Percentiles rank a stretch among this genome's conserved stretches.
Conservation (phyloP, 2,888 invertebrate species). For the Siphonodentalium dalli region DNA sequence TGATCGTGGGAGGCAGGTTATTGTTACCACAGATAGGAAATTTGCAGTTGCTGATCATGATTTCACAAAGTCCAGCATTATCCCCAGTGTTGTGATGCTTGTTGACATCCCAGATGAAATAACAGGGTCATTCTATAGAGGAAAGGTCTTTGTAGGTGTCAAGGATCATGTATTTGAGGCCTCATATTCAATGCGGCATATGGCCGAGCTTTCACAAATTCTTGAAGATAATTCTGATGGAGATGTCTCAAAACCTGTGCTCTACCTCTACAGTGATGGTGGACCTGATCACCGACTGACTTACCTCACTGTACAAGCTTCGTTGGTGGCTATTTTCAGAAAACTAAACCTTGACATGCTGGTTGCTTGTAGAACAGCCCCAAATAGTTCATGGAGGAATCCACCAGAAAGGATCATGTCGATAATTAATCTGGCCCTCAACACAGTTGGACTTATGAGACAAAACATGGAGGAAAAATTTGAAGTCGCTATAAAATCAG, state of each 20-base stretch:
- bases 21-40: neutral
- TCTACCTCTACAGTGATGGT: slow-evolving; percentile 17
- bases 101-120: slow-evolving; percentile 9
- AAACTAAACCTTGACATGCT: no score
- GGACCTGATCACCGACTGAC: slow-evolving; percentile 16
- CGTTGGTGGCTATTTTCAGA: no score
- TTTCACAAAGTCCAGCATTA: slow-evolving; percentile 9
- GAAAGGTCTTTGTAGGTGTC: slow-evolving; percentile 11
- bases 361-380: no score
- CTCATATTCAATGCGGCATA: slow-evolving; percentile 10
- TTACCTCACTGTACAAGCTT: slow-evolving; percentile 13
- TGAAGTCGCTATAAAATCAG: no score
- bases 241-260: slow-evolving; percentile 4
- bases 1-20: neutral
- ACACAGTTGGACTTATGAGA: no score
- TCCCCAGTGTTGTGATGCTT: slow-evolving; percentile 7
- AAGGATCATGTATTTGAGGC: slow-evolving; percentile 19
- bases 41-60: slow-evolving; percentile 19
- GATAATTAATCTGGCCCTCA: no score
- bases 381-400: no score
- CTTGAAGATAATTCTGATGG: no score
- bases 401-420: no score
- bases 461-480: no score
- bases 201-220: slow-evolving; percentile 4
- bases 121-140: slow-evolving; percentile 11